Percentiles rank a stretch among this genome's conserved stretches.
phyloP scores from a whole-genome alignment of 2,113 vertebrate species.

The Thermophis baileyi region DNA sequence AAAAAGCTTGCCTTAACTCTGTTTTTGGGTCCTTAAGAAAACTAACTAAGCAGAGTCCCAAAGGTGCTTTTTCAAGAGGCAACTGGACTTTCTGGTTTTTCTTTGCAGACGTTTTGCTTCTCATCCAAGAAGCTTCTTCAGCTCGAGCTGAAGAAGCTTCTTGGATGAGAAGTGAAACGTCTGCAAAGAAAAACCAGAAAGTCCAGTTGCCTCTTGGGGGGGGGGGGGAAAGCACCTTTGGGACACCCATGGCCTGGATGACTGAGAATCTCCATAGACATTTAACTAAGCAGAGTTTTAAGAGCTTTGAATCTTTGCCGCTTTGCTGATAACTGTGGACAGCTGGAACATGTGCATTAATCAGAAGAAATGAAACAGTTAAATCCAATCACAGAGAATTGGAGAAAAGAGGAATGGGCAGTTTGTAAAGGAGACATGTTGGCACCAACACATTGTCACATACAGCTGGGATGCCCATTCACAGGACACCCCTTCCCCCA shows the following conservation, averaged over 20 bases:
- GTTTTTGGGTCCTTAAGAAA: background rate
- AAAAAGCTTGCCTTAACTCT: background rate
- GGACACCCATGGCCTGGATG: too few relatives aligned
- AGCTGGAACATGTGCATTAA: background rate
- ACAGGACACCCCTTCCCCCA: background rate
- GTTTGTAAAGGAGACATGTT: background rate
- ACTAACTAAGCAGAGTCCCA: background rate
- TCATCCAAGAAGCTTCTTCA: too few relatives aligned
- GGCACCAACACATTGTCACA: background rate
- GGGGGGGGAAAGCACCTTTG: too few relatives aligned
- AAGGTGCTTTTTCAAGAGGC: too few relatives aligned
- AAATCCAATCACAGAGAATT: background rate
- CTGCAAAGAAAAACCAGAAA: too few relatives aligned
- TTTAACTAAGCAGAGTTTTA: background rate
- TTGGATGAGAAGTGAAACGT: too few relatives aligned
- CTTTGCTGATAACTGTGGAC: background rate
- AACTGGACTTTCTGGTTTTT: too few relatives aligned
- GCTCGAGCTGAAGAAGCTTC: too few relatives aligned
- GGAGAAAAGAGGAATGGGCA: background rate
- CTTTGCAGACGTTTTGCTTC: too few relatives aligned
- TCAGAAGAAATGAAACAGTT: background rate
- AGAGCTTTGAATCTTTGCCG: background rate
- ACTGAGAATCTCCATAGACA: too few relatives aligned
- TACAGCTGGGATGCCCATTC: slow-evolving; percentile 38
- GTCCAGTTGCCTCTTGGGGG: too few relatives aligned